Evolutionary conservation across 2,888 invertebrate species (phyloP).

Genomic region (Drosophila robusta): DNA sequence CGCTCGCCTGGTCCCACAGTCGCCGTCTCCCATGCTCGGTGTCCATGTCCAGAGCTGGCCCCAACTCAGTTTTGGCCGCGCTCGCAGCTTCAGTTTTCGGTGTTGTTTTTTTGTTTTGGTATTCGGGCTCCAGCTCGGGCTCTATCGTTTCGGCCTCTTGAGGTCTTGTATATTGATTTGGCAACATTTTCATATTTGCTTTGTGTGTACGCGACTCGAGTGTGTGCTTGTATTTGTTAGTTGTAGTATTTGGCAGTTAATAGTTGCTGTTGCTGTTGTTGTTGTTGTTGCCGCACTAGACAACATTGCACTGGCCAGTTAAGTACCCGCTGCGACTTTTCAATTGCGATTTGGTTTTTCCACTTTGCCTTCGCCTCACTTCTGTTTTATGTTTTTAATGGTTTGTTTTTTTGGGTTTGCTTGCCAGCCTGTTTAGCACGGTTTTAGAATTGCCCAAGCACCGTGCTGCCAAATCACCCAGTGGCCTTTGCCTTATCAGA

Average conservation of each 20-base stretch:
- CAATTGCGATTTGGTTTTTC: constrained; percentile 69
- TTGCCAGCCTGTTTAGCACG: constrained; percentile 40
- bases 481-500: background rate
- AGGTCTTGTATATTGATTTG: constrained; percentile 69
- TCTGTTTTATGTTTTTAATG: constrained; percentile 48
- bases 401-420: constrained; percentile 19
- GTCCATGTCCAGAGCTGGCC: constrained; percentile 43
- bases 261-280: constrained; percentile 41
- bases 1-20: constrained; percentile 15
- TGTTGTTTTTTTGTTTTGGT: background rate
- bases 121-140: constrained; percentile 19
- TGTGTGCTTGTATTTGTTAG: constrained; percentile 58
- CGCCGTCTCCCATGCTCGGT: constrained; percentile 28
- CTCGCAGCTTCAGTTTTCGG: constrained; percentile 40
- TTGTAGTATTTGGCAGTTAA: constrained; percentile 63
- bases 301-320: constrained; percentile 64
- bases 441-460: constrained; percentile 59
- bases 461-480: constrained; percentile 36
- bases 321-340: constrained; percentile 57
- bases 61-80: constrained; percentile 19
- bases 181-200: constrained; percentile 77
- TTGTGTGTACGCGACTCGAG: constrained; percentile 49
- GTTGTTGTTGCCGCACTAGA: constrained; percentile 34
- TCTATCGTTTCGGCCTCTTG: constrained; percentile 35
- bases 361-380: constrained; percentile 47